phyloP scores from a whole-genome alignment of 2,797 vertebrate genomes.

The Neosilurus mollespiculum region DNA sequence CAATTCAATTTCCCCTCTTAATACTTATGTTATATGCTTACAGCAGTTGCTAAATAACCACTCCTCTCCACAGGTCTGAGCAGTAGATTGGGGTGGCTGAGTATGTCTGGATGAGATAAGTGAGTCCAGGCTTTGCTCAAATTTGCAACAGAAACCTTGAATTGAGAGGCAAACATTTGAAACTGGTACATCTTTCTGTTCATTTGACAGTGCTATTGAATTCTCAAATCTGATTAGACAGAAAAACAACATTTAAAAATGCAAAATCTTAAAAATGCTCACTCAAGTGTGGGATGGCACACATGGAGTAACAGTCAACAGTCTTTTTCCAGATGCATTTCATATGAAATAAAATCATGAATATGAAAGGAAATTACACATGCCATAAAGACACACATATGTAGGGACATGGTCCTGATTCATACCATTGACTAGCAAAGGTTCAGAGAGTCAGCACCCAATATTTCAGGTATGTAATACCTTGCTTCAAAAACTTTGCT shows the following conservation, averaged over 20 bases:
- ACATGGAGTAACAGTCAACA: no score
- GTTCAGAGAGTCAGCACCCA: no score
- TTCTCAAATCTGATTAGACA: background rate
- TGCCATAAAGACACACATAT: no score
- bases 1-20: background rate
- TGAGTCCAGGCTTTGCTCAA: background rate
- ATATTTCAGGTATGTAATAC: no score
- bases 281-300: no score
- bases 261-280: no score
- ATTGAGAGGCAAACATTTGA: background rate
- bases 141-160: background rate
- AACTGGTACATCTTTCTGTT: background rate
- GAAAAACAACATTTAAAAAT: background rate
- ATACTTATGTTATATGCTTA: background rate
- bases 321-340: no score
- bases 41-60: background rate
- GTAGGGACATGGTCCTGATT: no score
- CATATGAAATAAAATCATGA: no score
- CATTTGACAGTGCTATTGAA: background rate
- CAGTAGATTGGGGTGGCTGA: background rate
- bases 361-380: no score
- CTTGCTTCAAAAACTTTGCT: no score
- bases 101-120: conserved; percentile 20
- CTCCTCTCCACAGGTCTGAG: conserved; percentile 2
- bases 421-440: no score